phyloP scores from a whole-genome alignment of 2,797 vertebrate species.

The Phrynocephalus forsythii region DNA sequence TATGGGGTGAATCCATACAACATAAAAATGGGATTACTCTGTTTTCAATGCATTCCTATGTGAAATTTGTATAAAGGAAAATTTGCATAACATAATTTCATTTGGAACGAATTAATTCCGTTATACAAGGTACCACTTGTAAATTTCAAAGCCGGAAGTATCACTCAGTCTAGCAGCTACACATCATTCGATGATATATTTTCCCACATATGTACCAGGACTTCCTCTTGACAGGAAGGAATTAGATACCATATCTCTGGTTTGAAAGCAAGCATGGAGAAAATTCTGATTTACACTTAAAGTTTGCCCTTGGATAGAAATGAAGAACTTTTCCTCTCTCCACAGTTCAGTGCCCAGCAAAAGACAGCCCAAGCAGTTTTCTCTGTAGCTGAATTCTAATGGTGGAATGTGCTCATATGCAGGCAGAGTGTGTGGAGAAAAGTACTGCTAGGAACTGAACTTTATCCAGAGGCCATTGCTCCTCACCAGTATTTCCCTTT shows the following conservation, averaged over 20 bases:
- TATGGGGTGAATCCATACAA: too few relatives aligned
- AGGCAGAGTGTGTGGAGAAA: neutral
- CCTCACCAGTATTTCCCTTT: neutral
- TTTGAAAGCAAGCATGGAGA: slow-evolving; percentile 12
- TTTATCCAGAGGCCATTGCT: neutral
- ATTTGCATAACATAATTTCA: too few relatives aligned
- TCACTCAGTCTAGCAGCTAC: neutral
- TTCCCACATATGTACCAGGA: slow-evolving; percentile 25
- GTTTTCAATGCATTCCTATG: too few relatives aligned
- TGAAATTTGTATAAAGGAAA: too few relatives aligned
- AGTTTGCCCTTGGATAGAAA: too few relatives aligned
- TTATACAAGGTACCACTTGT: too few relatives aligned
- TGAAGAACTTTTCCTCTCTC: neutral
- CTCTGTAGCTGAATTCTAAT: neutral
- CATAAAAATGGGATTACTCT: too few relatives aligned
- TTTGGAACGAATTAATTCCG: too few relatives aligned
- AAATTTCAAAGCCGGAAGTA: slow-evolving; percentile 22
- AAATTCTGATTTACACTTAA: too few relatives aligned
- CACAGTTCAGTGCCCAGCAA: neutral
- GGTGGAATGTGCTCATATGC: neutral
- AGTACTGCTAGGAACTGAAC: neutral
- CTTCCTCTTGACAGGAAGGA: neutral
- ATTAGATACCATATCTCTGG: neutral
- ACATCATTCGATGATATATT: slow-evolving; percentile 16
- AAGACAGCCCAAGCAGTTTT: neutral